Evolutionary conservation across 2,113 vertebrate genomes (phyloP), one percentile per base, ranked within the genome.

Genomic region (Limnothrissa miodon): DNA sequence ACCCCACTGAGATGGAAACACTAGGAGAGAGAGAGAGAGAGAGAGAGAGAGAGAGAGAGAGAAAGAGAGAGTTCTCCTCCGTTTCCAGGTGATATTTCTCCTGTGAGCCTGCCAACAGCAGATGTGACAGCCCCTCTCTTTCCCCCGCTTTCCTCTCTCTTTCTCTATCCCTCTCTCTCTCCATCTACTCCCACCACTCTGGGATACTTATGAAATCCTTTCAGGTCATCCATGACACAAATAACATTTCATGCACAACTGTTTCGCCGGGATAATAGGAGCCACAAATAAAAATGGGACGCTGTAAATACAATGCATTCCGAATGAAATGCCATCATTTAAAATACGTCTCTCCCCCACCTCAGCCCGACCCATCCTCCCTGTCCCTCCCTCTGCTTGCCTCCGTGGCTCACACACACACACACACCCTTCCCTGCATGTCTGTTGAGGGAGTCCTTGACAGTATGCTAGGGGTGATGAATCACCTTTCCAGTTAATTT

Each of bases 401-500:
- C 21, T 56, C 81, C 45, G 79, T 44, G 79, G 92, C 94, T 25
- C 94, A 93, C 94, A 94, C 94, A 88, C 94, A 93, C 93, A 93
- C n/a, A 93, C 84, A 13, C 56, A 36, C 70, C 82, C 82, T 9
- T 81, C 88, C 97, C 96, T 93, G 96, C 96, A 96, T 94, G 96
- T 96, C 96, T 96, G 97, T 97, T 96, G 96, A 96, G 97, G 97
- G 97, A 99, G 97, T 98, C 96, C 97, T 98, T 99, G 98, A 99
- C 98, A 99, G 98, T 97, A 96, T 96, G 92, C 96, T 97, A 96
- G 97, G 96, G 96, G 96, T 99, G 98, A 99, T 99, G 97, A 99
- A 99, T 99, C 97, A 98, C 97, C 96, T 96, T 97, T 94, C 97
- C 96, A 96, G 97, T 98, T 99, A 98, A 99, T 99, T 98, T 97